Conservation (phyloP, 2,113 vertebrate genomes). For the Agapornis roseicollis region DNA sequence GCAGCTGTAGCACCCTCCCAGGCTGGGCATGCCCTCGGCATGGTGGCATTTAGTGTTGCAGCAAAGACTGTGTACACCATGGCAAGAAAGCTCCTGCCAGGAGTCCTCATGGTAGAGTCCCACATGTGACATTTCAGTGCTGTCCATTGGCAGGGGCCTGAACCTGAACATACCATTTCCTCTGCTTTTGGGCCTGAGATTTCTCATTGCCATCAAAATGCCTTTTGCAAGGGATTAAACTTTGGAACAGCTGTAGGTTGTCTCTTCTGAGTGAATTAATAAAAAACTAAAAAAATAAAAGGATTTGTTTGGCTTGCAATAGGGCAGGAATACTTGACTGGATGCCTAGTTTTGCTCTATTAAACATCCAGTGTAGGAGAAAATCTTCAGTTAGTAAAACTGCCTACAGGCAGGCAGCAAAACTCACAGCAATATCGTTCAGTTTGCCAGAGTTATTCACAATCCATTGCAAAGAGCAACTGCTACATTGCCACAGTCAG, state of each 20-base stretch:
- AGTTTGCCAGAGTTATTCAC: neutral
- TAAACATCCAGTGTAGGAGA: neutral
- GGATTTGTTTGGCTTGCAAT: neutral
- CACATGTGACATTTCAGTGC: neutral
- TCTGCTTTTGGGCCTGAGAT: neutral
- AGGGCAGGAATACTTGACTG: neutral
- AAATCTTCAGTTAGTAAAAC: neutral
- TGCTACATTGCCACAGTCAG: neutral
- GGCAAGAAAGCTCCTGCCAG: neutral
- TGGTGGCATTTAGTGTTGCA: rapidly evolving
- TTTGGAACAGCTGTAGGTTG: neutral
- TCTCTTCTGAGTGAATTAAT: neutral
- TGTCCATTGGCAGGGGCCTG: neutral
- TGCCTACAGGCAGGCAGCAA: neutral
- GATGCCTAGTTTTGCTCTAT: neutral
- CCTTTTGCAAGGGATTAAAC: neutral
- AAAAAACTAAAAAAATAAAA: too few species aligned
- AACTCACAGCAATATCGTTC: neutral
- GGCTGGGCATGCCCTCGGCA: neutral
- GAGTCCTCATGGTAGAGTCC: neutral
- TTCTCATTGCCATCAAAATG: neutral
- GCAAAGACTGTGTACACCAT: rapidly evolving
- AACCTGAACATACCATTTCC: neutral
- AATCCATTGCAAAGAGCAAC: neutral
- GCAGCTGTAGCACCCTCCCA: neutral